These are phyloP conservation scores for Synanthedon andrenaeformis DNA, from an alignment of 2,888 invertebrate species.

Conservation along the genomic window DNA sequence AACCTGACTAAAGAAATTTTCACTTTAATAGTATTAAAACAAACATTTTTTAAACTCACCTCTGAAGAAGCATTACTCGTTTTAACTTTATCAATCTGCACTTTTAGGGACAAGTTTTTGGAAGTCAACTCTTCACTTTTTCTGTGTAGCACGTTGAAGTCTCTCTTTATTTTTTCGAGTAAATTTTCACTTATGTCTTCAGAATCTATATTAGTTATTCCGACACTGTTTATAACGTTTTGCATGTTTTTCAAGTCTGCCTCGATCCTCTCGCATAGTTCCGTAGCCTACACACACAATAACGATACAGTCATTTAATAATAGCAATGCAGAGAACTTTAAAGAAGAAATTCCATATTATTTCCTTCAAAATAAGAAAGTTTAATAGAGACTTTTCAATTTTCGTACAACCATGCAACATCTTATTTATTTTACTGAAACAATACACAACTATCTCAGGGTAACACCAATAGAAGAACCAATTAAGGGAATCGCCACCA, in stretches of 20 bases:
- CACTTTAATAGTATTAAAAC: too few species aligned
- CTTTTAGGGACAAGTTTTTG: conserved; percentile 42
- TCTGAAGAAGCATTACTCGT: conserved; percentile 25
- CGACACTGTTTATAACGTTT: conserved; percentile 43
- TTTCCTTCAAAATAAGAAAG: too few species aligned
- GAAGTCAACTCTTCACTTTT: conserved; percentile 56
- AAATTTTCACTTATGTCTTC: conserved; percentile 26
- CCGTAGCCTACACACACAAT: conserved; percentile 35
- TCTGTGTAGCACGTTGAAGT: conserved; percentile 35
- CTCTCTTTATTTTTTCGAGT: conserved; percentile 44
- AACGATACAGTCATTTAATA: background rate
- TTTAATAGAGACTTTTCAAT: too few species aligned
- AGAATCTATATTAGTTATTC: conserved; percentile 33
- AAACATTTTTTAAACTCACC: conserved; percentile 17
- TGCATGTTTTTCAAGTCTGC: conserved; percentile 56
- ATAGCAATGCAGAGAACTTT: too few species aligned
- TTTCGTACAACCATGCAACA: too few species aligned
- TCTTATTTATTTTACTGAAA: too few species aligned
- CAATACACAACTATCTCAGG: too few species aligned
- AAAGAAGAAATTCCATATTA: too few species aligned
- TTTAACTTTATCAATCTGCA: conserved; percentile 47
- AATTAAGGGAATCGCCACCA: too few species aligned
- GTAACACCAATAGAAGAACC: too few species aligned
- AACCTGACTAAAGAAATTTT: too few species aligned
- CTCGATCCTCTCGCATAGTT: conserved; percentile 52